Conservation (phyloP, 1,140 invertebrate species). For the Ganaspis sp. region DNA sequence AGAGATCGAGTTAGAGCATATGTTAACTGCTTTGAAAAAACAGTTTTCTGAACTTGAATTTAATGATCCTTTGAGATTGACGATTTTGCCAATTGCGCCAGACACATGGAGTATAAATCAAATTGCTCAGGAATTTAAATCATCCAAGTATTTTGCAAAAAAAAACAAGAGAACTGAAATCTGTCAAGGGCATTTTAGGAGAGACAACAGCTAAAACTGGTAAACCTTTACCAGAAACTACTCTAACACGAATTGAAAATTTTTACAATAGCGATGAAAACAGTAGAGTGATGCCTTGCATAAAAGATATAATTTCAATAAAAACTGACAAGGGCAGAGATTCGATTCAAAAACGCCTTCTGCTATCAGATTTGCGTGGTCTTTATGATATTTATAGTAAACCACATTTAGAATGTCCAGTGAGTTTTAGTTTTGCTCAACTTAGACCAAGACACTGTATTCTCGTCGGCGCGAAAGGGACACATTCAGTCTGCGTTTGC, state of each 20-base stretch:
- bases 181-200: constrained; percentile 15
- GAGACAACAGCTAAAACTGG: background rate
- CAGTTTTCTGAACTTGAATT: background rate
- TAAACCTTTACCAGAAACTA: background rate
- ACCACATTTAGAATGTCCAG: background rate
- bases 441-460: background rate
- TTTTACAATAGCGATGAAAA: background rate
- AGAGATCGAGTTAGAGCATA: constrained; percentile 16
- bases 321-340: background rate
- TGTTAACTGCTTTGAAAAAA: too few relatives aligned
- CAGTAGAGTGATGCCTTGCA: background rate
- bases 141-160: constrained; percentile 12
- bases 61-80: constrained; percentile 32
- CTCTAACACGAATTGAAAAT: background rate
- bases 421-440: background rate
- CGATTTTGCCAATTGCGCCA: constrained; percentile 30
- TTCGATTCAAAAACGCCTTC: background rate
- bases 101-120: constrained; percentile 23
- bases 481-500: background rate
- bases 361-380: background rate
- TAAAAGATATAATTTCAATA: background rate
- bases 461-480: background rate
- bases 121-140: constrained; percentile 26
- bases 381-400: background rate
- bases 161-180: constrained; percentile 26